These are phyloP conservation scores for Aspidiotus rigidus DNA, from an alignment of 2,888 invertebrate genomes.

Conservation along the genomic window DNA sequence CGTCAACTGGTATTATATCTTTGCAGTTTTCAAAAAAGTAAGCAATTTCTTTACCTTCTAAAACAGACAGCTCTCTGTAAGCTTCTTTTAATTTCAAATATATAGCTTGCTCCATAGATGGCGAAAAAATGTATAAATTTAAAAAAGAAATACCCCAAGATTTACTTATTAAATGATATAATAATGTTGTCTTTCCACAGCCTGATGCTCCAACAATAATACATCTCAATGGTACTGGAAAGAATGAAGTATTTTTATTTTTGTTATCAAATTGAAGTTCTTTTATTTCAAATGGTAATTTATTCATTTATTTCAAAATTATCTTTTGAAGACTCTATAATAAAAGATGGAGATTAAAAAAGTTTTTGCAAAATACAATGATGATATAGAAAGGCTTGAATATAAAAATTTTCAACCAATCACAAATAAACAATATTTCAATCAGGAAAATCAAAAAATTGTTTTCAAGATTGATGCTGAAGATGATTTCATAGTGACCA, in stretches of 20 bases:
- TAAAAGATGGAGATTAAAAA: conserved; percentile 1
- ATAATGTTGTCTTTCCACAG: conserved; percentile 2
- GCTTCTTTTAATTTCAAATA: conserved; percentile 2
- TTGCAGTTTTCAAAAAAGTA: conserved; percentile 4
- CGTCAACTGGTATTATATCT: conserved; percentile 4
- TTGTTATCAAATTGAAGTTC: not conserved
- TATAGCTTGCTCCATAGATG: conserved; percentile 3
- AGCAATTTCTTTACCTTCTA: conserved; percentile 4
- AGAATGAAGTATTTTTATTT: not conserved
- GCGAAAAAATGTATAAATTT: conserved; percentile 2
- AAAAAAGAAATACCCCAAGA: not conserved
- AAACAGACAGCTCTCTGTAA: conserved; percentile 2
- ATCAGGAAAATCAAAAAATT: conserved; percentile 4
- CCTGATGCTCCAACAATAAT: conserved; percentile 1
- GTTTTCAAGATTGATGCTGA: not conserved
- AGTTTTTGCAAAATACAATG: conserved; percentile 2
- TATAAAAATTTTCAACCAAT: conserved; percentile 4
- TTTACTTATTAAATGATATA: not conserved
- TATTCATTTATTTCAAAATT: conserved; percentile 4
- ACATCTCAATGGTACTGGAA: conserved; percentile 2
- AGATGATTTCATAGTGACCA: conserved; percentile 4
- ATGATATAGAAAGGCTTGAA: conserved; percentile 4
- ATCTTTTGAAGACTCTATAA: conserved; percentile 1
- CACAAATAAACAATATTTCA: not conserved
- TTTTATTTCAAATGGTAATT: conserved; percentile 1